Percentiles rank a stretch among this genome's conserved stretches.
Conservation (phyloP, 53 echinoderm and acorn worm species). For the Hippasteria phrygiana region DNA sequence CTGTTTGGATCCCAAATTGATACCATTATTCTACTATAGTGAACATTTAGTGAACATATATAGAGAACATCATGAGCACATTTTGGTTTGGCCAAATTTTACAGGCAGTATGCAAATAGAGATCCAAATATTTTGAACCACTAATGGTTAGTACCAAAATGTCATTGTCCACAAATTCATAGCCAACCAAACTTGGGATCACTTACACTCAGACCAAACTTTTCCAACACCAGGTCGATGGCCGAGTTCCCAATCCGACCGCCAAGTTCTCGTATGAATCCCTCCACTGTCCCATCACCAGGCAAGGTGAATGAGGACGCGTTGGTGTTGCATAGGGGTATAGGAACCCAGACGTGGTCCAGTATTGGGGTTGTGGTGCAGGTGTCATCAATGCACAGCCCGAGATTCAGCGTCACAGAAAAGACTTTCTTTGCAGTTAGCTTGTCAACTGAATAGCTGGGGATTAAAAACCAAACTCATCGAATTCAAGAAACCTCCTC, state of each 20-base stretch:
- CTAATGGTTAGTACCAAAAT: too few relatives aligned
- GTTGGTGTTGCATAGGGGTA: constrained; percentile 48
- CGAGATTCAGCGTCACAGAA: constrained; percentile 18
- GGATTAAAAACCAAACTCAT: neutral
- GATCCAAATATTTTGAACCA: too few relatives aligned
- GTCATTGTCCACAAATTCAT: too few relatives aligned
- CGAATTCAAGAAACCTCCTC: neutral
- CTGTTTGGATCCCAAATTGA: too few relatives aligned
- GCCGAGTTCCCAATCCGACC: constrained; percentile 46
- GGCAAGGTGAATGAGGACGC: constrained; percentile 22
- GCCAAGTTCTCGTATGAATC: constrained; percentile 39
- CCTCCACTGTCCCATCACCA: constrained; percentile 63
- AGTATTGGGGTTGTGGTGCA: constrained; percentile 34
- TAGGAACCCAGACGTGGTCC: constrained; percentile 23
- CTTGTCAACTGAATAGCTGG: constrained; percentile 33
- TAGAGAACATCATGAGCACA: too few relatives aligned
- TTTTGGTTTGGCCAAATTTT: too few relatives aligned
- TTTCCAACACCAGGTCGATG: constrained; percentile 45
- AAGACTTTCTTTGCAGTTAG: constrained; percentile 26
- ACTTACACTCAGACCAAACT: constrained; percentile 52
- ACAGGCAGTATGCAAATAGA: too few relatives aligned
- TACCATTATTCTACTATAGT: too few relatives aligned
- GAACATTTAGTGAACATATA: too few relatives aligned
- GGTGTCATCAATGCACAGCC: constrained; percentile 48
- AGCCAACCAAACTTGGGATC: neutral